Evolutionary conservation across 1,140 invertebrate species (phyloP).

Genomic region (Brachionus plicatilis): DNA sequence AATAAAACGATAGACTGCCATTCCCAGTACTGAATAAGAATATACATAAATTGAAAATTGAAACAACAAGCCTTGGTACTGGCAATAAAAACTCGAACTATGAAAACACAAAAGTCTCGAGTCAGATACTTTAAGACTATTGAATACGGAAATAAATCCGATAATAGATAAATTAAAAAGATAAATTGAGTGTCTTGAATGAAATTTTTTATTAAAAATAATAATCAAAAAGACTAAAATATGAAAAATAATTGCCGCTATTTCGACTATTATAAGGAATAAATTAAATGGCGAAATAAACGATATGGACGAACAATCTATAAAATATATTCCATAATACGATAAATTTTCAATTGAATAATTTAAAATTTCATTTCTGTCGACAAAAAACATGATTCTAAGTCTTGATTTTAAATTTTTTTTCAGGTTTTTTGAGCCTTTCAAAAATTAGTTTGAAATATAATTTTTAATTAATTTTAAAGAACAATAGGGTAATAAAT

Average conservation of each 20-base stretch:
- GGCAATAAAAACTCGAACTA: constrained; percentile 7
- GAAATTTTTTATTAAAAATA: neutral
- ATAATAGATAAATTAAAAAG: constrained; percentile 25
- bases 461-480: neutral
- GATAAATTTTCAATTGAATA: neutral
- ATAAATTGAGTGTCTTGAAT: constrained; percentile 4
- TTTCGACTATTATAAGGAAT: neutral
- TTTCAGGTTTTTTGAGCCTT: no score
- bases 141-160: neutral
- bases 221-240: neutral
- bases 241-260: neutral
- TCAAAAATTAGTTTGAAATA: no score
- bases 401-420: no score
- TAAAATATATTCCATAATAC: neutral
- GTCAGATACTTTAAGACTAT: neutral
- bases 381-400: neutral
- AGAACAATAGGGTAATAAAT: neutral
- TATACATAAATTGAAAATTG: constrained; percentile 8
- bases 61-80: constrained; percentile 8
- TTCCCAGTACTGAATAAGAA: constrained; percentile 12
- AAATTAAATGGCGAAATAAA: neutral
- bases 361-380: neutral
- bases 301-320: neutral
- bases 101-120: neutral
- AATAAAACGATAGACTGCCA: constrained; percentile 11